Base-by-base conservation (phyloP, 2,797 vertebrate genomes). In the Poecilia wingei region DNA sequence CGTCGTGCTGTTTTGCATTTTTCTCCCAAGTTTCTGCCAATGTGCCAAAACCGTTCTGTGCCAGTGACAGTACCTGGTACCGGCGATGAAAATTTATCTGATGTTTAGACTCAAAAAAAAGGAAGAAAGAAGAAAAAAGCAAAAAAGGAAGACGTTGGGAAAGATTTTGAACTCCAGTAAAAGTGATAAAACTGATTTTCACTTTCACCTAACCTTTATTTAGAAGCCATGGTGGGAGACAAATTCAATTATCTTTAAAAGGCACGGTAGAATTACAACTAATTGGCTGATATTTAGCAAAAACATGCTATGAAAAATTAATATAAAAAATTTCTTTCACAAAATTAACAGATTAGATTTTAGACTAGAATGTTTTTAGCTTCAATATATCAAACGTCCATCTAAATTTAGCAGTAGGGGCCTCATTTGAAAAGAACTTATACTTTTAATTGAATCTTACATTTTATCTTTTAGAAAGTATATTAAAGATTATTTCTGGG, bases 1-100 rank as follows among this genome's bases (percentile, higher is more conserved):
- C 80, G 84, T 84, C 91, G 87, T 86, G 91, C 90, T 93, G 91
- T 84, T 91, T 53, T 75, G 84, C 82, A 81, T 91, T 89, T 92
- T 45, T 16, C 81, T 91, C 84, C 78, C 82, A 87, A 89, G 80
- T 91, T 92, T 86, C 84, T 82, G 77, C 82, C 64, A 61, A 77
- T 77, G 82, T 88, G 83, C 82, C 79, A 84, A 78, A 73, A 64
- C 85, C 72, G 87, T 74, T 88, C 83, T 75, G 74, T 88, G 80
- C 77, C 75, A 84, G 82, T 87, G 78, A 87, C 79, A 76, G 70
- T 53, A 82, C 74, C 51, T 36, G 43, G 87, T 77, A 86, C 51
- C 66, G 59, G 78, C 47, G 51, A 80, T 64, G 72, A 46, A 51
- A 69, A 59, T 74, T 36, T 71, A 75, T 79, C 71, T 78, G 74